Percentiles rank a stretch among this genome's conserved stretches.
Evolutionary conservation across 2,113 vertebrate genomes (phyloP).

Genomic region (Pseudorectes ferrugineus): DNA sequence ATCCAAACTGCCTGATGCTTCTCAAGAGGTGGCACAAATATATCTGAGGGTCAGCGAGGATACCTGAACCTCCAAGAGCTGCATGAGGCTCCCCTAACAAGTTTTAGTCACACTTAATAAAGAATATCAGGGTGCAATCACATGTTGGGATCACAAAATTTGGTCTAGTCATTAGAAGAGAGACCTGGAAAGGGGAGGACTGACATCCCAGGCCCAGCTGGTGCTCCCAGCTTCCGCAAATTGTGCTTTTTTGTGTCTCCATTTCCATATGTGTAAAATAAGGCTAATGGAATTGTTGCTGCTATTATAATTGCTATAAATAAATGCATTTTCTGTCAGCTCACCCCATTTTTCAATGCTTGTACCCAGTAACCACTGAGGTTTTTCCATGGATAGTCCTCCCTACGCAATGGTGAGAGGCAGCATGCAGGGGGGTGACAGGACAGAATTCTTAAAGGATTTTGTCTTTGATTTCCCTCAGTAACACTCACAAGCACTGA

Average conservation of each 20-base stretch:
- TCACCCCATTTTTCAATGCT: neutral
- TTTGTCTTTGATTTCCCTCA: neutral
- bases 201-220: accelerated
- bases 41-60: neutral
- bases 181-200: neutral
- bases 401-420: neutral
- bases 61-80: neutral
- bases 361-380: neutral
- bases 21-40: neutral
- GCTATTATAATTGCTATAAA: neutral
- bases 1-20: neutral
- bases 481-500: neutral
- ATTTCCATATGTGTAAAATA: neutral
- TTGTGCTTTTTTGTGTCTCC: neutral
- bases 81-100: neutral
- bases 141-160: neutral
- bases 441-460: neutral
- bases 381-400: neutral
- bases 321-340: neutral
- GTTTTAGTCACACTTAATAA: neutral
- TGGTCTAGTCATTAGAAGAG: neutral
- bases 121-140: accelerated
- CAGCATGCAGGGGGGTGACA: accelerated
- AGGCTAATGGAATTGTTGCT: neutral
- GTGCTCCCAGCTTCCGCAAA: neutral